phyloP scores from a whole-genome alignment of 2,888 invertebrate species.

The Meghimatium bilineatum region DNA sequence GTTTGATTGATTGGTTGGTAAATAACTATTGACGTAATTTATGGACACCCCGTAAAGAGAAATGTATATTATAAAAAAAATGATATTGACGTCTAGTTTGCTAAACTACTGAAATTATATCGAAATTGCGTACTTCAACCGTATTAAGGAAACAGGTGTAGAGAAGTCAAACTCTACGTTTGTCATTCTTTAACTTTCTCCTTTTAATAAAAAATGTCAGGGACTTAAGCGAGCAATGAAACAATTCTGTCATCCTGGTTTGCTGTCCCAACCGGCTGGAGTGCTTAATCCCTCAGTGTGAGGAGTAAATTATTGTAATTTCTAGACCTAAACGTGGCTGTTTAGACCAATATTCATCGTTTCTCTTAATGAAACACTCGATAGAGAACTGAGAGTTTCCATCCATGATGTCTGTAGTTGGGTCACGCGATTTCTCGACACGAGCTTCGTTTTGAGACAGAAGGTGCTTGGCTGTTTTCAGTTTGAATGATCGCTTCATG shows the following conservation, averaged over 20 bases:
- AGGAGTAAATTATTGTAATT: constrained; percentile 18
- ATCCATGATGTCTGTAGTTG: background rate
- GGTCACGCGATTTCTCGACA: constrained; percentile 4
- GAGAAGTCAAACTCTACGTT: too few relatives aligned
- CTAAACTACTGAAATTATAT: too few relatives aligned
- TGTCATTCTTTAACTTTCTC: too few relatives aligned
- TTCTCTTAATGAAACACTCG: constrained; percentile 19
- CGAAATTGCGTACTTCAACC: too few relatives aligned
- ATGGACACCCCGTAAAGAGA: too few relatives aligned
- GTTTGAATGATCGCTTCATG: background rate
- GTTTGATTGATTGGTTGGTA: too few relatives aligned
- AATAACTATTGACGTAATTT: too few relatives aligned
- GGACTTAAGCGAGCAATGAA: background rate
- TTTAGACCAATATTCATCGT: background rate
- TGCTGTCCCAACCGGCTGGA: background rate
- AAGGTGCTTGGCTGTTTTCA: background rate
- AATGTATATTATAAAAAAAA: too few relatives aligned
- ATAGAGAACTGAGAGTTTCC: background rate
- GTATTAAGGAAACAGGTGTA: too few relatives aligned
- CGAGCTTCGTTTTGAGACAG: background rate
- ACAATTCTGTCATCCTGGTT: background rate
- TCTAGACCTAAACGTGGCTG: background rate
- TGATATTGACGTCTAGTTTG: too few relatives aligned
- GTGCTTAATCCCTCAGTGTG: constrained; percentile 21
- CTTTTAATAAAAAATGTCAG: background rate